Evolutionary conservation across 2,888 invertebrate genomes (phyloP).

Genomic region (Tanypteryx hageni): DNA sequence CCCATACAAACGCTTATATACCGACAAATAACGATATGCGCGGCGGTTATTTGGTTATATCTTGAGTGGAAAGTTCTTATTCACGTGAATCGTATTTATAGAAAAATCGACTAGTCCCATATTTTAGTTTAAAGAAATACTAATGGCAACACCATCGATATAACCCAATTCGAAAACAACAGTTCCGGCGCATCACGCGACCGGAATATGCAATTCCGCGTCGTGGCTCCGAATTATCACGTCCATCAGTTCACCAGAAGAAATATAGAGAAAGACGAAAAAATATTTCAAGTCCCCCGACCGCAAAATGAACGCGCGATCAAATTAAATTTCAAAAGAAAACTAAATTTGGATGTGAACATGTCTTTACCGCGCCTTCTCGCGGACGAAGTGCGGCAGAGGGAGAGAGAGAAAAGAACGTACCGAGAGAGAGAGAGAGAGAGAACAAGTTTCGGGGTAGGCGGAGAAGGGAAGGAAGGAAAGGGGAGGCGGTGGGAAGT

Average conservation of each 20-base stretch:
- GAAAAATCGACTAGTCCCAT: no score
- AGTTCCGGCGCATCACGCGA: no score
- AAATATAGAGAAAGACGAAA: no score
- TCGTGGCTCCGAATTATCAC: no score
- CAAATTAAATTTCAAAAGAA: background rate
- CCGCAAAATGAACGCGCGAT: conserved; percentile 12
- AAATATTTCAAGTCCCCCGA: background rate
- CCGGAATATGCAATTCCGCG: no score
- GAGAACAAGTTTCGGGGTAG: background rate
- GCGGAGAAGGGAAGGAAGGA: background rate
- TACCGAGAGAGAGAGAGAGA: conserved; percentile 68
- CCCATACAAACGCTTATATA: no score
- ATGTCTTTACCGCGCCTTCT: background rate
- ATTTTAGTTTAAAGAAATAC: no score
- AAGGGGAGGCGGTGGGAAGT: background rate
- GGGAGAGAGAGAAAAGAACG: no score
- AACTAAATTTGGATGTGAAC: background rate
- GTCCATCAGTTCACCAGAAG: no score
- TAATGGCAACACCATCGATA: no score
- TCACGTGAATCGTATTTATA: no score
- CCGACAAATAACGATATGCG: background rate
- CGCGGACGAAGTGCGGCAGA: background rate
- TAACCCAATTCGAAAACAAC: no score
- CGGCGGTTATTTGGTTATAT: background rate
- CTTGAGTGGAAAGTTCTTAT: background rate